Conservation (phyloP, 1,140 invertebrate species). For the Parasteatoda tepidariorum region DNA sequence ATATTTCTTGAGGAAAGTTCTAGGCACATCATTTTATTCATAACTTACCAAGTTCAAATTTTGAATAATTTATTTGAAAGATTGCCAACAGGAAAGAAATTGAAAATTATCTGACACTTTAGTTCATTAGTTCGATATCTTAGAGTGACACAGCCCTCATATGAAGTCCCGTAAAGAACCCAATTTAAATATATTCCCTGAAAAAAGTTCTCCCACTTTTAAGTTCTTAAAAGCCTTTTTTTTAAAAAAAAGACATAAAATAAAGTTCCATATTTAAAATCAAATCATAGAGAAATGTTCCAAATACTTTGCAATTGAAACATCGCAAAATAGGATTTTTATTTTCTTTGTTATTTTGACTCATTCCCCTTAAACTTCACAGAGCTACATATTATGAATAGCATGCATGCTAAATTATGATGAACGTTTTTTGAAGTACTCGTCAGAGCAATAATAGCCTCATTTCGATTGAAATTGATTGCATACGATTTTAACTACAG, state of each 20-base stretch:
- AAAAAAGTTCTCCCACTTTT: too few species aligned
- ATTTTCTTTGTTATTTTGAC: too few species aligned
- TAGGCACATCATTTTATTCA: slow-evolving; percentile 16
- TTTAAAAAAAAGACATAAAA: not conserved
- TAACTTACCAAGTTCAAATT: slow-evolving; percentile 52
- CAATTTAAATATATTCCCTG: not conserved
- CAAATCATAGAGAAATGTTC: too few species aligned
- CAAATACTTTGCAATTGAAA: too few species aligned
- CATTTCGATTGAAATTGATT: not conserved
- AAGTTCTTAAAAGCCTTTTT: not conserved
- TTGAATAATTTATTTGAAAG: not conserved
- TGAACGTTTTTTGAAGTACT: too few species aligned
- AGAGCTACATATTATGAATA: too few species aligned
- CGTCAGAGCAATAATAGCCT: too few species aligned
- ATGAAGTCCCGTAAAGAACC: slow-evolving; percentile 30
- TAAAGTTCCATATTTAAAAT: not conserved
- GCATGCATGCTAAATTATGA: too few species aligned
- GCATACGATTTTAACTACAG: not conserved
- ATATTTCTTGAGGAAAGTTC: slow-evolving; percentile 31
- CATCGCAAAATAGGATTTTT: too few species aligned
- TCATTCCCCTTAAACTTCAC: too few species aligned
- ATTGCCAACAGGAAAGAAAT: not conserved
- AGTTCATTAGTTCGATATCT: slow-evolving; percentile 43
- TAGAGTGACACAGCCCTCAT: not conserved
- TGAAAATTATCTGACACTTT: slow-evolving; percentile 14